phyloP scores from a whole-genome alignment of 2,113 vertebrate genomes.

The Clupea harengus region DNA sequence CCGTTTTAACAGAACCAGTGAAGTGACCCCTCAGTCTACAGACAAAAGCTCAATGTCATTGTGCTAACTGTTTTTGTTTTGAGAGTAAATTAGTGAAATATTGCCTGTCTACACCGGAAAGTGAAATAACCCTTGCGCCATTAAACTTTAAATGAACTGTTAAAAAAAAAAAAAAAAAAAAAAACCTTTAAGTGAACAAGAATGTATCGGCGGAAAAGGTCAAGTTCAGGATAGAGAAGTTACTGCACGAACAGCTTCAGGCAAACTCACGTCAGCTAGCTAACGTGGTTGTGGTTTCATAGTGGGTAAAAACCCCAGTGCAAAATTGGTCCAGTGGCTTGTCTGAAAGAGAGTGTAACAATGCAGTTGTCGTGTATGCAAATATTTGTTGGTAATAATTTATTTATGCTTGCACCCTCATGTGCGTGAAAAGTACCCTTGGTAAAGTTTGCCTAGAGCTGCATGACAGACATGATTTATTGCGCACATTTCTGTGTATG shows the following conservation, averaged over 20 bases:
- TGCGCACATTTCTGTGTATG: background rate
- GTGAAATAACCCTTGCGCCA: too few species aligned
- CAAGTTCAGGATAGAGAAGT: background rate
- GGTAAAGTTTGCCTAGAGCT: background rate
- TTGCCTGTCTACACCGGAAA: too few species aligned
- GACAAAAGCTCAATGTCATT: background rate
- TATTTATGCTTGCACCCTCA: background rate
- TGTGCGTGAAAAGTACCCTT: too few species aligned
- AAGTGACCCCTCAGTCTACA: conserved; percentile 49
- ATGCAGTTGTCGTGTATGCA: background rate
- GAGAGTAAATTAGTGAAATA: too few species aligned
- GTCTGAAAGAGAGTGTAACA: background rate
- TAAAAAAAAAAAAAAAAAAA: too few species aligned
- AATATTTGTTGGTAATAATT: background rate
- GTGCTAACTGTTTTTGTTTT: background rate
- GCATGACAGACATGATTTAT: background rate
- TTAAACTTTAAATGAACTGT: too few species aligned
- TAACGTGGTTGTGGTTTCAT: background rate
- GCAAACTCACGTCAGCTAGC: background rate
- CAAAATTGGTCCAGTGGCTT: background rate
- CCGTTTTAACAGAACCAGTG: background rate
- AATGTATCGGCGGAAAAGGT: too few species aligned
- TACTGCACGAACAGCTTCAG: background rate
- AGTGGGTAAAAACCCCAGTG: background rate
- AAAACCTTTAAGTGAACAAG: too few species aligned